A percentile compares a stretch with the other conserved stretches of the same genome.
These are phyloP conservation scores for Bombylius major DNA, from an alignment of 2,888 invertebrate genomes.

Conservation along the genomic window DNA sequence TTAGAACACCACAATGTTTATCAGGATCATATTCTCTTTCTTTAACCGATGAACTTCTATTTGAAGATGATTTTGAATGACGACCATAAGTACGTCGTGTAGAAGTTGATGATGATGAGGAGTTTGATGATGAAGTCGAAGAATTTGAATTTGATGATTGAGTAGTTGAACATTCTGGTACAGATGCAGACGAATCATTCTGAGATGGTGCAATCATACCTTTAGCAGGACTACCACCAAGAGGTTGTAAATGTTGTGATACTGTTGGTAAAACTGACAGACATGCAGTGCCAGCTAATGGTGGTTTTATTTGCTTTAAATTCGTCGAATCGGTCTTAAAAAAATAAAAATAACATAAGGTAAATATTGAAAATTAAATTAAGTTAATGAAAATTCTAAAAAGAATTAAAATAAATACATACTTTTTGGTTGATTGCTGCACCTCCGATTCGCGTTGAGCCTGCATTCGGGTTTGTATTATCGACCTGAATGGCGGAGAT, in stretches of 20 bases:
- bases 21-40: constrained; percentile 67
- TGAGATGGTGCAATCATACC: constrained; percentile 4
- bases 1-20: constrained; percentile 68
- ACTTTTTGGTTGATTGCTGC: constrained; percentile 1
- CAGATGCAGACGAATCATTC: not conserved
- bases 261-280: not conserved
- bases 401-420: not conserved
- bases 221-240: constrained; percentile 3
- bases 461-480: not conserved
- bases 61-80: constrained; percentile 21
- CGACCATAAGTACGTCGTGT: constrained; percentile 1
- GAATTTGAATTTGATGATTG: constrained; percentile 2
- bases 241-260: constrained; percentile 1
- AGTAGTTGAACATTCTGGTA: not conserved
- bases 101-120: not conserved
- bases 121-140: not conserved
- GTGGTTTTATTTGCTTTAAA: constrained; percentile 5
- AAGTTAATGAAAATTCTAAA: no score
- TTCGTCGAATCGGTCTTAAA: constrained; percentile 6
- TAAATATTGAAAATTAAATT: not conserved
- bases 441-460: not conserved
- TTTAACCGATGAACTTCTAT: constrained; percentile 31
- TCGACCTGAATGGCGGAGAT: not conserved
- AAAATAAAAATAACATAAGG: not conserved
- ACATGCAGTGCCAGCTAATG: constrained; percentile 2